These are phyloP conservation scores for Lamellibrachia satsuma DNA, from an alignment of 2,888 invertebrate species.

Conservation along the genomic window DNA sequence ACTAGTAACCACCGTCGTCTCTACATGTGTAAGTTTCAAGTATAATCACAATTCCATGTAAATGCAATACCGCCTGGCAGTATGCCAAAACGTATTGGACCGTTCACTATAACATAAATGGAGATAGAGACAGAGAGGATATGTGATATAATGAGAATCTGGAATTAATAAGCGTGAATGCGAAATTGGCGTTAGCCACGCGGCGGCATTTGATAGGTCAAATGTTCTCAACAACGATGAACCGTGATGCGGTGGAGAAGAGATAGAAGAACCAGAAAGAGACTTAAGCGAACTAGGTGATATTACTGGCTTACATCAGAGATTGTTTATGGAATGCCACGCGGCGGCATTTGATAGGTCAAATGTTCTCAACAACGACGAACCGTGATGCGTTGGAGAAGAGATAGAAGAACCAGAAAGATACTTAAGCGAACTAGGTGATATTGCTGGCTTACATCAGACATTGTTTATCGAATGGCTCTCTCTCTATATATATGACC, in stretches of 20 bases:
- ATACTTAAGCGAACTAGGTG: too few relatives aligned
- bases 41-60: not conserved
- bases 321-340: not conserved
- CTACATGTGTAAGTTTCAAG: not conserved
- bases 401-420: too few relatives aligned
- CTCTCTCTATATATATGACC: not conserved
- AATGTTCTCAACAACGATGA: not conserved
- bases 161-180: not conserved
- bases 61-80: not conserved
- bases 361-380: not conserved
- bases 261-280: too few relatives aligned
- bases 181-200: not conserved
- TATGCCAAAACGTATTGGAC: not conserved
- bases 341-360: not conserved
- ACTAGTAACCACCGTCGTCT: not conserved
- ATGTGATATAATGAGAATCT: not conserved
- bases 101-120: not conserved
- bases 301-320: too few relatives aligned
- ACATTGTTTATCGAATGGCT: not conserved
- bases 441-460: too few relatives aligned
- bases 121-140: too few relatives aligned
- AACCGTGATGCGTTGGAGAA: too few relatives aligned
- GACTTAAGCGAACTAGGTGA: too few relatives aligned
- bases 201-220: not conserved
- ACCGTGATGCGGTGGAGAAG: too few relatives aligned